Evolutionary conservation across 2,888 invertebrate genomes (phyloP).

Genomic region (Molanna angustata): DNA sequence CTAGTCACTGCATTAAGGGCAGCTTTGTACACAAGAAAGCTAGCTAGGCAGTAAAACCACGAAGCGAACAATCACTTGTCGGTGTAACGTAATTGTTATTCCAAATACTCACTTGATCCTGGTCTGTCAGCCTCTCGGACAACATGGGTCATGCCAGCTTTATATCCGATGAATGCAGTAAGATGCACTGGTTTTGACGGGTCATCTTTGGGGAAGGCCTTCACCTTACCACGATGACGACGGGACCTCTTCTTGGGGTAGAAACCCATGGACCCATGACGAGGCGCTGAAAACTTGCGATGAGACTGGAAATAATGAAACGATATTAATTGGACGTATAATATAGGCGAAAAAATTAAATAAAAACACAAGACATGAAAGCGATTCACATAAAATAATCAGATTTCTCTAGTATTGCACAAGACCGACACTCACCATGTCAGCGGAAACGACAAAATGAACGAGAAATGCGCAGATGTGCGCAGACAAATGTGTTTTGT

Average conservation of each 20-base stretch:
- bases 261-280: slow-evolving; percentile 99
- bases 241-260: slow-evolving; percentile 97
- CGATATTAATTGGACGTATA: not conserved
- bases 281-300: slow-evolving; percentile 98
- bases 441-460: slow-evolving; percentile 20
- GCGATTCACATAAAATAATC: not conserved
- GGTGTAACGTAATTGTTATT: not conserved
- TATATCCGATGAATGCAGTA: slow-evolving; percentile 97
- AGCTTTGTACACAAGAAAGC: slow-evolving; percentile 13
- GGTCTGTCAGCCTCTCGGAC: slow-evolving; percentile 98
- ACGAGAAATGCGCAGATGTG: slow-evolving; percentile 2
- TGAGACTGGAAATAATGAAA: slow-evolving; percentile 72
- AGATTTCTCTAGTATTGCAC: not conserved
- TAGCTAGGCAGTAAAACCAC: not conserved
- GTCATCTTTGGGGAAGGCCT: slow-evolving; percentile 99
- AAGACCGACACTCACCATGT: slow-evolving; percentile 19
- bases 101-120: slow-evolving; percentile 87
- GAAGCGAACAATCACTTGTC: slow-evolving; percentile 11
- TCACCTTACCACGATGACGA: slow-evolving; percentile 97
- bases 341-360: not conserved
- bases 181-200: slow-evolving; percentile 93
- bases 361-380: not conserved
- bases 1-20: slow-evolving; percentile 29
- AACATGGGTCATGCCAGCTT: slow-evolving; percentile 99
- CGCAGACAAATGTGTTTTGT: too few relatives aligned